Evolutionary conservation across 1,140 invertebrate genomes (phyloP).

Genomic region (Sitophilus oryzae): DNA sequence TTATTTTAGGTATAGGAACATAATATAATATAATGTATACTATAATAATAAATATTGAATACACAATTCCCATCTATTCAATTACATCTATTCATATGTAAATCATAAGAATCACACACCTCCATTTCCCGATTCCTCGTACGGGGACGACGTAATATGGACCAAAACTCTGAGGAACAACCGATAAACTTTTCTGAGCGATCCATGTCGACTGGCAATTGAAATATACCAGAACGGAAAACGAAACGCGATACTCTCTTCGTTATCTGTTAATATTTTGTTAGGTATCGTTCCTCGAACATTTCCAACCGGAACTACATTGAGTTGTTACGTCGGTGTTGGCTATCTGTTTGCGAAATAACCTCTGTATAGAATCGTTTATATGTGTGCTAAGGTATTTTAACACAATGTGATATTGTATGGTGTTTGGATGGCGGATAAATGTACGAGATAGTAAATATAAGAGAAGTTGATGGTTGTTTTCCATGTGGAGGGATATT

Average conservation of each 20-base stretch:
- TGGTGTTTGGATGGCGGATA: not conserved
- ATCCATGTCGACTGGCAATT: not conserved
- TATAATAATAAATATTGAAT: too few species aligned
- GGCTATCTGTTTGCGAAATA: slow-evolving; percentile 12
- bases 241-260: not conserved
- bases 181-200: not conserved
- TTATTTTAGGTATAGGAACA: too few species aligned
- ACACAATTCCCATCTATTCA: too few species aligned
- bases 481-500: too few species aligned
- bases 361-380: slow-evolving; percentile 6
- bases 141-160: too few species aligned
- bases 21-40: too few species aligned
- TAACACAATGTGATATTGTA: not conserved
- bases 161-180: not conserved
- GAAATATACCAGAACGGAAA: slow-evolving; percentile 7
- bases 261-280: slow-evolving; percentile 1
- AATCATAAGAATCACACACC: too few species aligned
- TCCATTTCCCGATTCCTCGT: too few species aligned
- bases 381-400: slow-evolving; percentile 16
- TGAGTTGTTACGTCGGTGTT: slow-evolving; percentile 11
- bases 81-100: too few species aligned
- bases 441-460: not conserved
- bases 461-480: not conserved
- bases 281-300: slow-evolving; percentile 2
- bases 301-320: slow-evolving; percentile 18